These are phyloP conservation scores for Plectrocnemia conspersa DNA, from an alignment of 1,140 invertebrate genomes.

Conservation along the genomic window DNA sequence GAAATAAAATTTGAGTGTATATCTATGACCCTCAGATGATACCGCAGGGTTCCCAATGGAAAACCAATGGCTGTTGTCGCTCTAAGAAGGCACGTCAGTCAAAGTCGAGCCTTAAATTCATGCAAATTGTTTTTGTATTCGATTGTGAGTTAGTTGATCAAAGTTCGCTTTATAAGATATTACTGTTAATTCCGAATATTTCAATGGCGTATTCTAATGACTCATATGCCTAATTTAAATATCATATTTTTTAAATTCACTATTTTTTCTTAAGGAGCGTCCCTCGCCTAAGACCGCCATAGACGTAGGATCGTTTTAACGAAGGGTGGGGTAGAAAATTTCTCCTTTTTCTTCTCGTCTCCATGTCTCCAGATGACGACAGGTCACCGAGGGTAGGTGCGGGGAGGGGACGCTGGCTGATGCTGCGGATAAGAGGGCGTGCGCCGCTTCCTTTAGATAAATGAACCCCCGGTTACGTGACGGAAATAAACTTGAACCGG, in stretches of 20 bases:
- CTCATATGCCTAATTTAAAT: no score
- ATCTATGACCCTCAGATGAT: slow-evolving; percentile 3
- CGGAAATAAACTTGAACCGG: slow-evolving; percentile 28
- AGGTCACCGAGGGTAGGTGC: slow-evolving; percentile 7
- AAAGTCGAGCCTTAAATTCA: no score
- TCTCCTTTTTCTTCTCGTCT: slow-evolving; percentile 6
- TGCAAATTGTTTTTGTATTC: no score
- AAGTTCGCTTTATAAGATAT: no score
- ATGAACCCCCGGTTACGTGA: slow-evolving; percentile 30
- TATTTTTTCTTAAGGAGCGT: slow-evolving; percentile 5
- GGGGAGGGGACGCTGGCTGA: no score
- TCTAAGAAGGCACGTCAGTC: no score
- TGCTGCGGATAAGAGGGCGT: slow-evolving; percentile 13
- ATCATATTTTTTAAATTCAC: no score
- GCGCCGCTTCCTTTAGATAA: slow-evolving; percentile 26
- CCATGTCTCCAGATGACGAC: slow-evolving; percentile 13
- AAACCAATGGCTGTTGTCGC: no score
- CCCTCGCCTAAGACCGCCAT: slow-evolving; percentile 12
- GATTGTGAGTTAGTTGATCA: no score
- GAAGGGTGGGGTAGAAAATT: neutral
- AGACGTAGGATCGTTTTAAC: neutral
- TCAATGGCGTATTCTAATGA: no score
- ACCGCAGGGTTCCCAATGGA: neutral
- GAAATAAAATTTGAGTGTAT: neutral
- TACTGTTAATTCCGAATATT: no score